phyloP scores from a whole-genome alignment of 2,888 invertebrate species.

The Morpho deidamia region DNA sequence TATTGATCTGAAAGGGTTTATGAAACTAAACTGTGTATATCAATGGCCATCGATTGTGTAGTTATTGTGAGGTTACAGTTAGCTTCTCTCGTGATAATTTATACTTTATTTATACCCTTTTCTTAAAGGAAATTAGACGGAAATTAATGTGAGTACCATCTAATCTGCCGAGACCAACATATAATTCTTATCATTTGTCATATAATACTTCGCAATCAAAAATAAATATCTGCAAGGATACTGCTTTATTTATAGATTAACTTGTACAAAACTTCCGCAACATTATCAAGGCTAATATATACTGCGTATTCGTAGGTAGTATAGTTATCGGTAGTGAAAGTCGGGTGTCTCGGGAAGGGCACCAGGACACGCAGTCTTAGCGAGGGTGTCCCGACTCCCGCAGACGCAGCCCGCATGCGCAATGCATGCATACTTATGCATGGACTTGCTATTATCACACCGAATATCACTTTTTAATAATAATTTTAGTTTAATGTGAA shows the following conservation, averaged over 20 bases:
- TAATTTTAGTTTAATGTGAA: too few species aligned
- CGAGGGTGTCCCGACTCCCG: slow-evolving; percentile 30
- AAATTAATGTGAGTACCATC: too few species aligned
- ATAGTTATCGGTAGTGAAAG: slow-evolving; percentile 59
- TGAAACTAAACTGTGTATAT: too few species aligned
- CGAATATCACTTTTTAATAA: slow-evolving; percentile 22
- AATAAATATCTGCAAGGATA: slow-evolving; percentile 5
- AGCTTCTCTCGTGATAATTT: too few species aligned
- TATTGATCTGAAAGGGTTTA: too few species aligned
- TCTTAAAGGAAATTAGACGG: too few species aligned
- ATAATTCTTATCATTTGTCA: slow-evolving; percentile 2
- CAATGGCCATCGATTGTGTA: too few species aligned
- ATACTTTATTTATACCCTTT: too few species aligned
- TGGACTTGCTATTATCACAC: slow-evolving; percentile 38
- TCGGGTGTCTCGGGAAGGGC: slow-evolving; percentile 63
- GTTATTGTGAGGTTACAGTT: too few species aligned
- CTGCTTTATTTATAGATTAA: not conserved
- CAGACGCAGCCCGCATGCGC: slow-evolving; percentile 49
- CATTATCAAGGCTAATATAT: slow-evolving; percentile 15
- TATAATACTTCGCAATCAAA: slow-evolving; percentile 2
- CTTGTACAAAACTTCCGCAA: slow-evolving; percentile 1
- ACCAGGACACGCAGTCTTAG: slow-evolving; percentile 53
- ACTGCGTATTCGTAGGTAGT: slow-evolving; percentile 28
- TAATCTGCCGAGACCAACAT: too few species aligned
- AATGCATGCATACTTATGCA: slow-evolving; percentile 36